Evolutionary conservation across 2,113 vertebrate genomes (phyloP), one percentile per base, ranked within the genome.

Genomic region (Athene cunicularia): DNA sequence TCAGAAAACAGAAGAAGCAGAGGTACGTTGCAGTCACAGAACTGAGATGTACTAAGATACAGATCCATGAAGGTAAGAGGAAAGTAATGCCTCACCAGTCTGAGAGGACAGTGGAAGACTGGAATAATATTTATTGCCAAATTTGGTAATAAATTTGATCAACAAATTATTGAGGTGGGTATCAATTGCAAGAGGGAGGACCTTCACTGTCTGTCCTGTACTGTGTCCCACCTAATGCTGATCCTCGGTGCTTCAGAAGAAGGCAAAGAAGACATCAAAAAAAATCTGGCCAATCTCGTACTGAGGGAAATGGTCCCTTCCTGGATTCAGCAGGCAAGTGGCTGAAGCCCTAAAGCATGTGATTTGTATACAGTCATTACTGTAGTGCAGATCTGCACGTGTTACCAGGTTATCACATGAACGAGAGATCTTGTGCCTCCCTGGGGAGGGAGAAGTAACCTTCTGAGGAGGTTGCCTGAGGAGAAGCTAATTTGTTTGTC

Each of bases 401-500:
- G 35, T 86, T 90, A 50, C 2, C 39, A 1, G 7, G 43, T 22
- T n/a, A 27, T 72, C 43, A 35, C 70, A 14, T 64, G 58, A 77
- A 55, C n/a, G 59, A 94, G 79, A 68, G 76, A 66, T 60, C 90
- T 84, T 79, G 27, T 64, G 43, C n/a, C 43, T 94, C 90, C 16
- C 60, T 55, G 18, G 37, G 37, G 86, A 91, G 23, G 45, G 13
- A 75, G 77, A 75, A 60, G 70, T 85, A 96, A 90, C 84, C 77
- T 93, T 49, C 49, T 3, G 14, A 92, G 63, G 81, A 91, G 80
- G 52, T 76, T 93, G 70, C 90, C 90, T 90, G 81, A 88, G 84
- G 84, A 95, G 73, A 64, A 95, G 52, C 77, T 72, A 81, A 80
- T 92, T 88, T 86, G 76, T 92, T 95, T 89, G 52, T 93, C 77